These are phyloP conservation scores for Catharus bicknelli DNA, from an alignment of 2,113 vertebrate species.

Conservation along the genomic window DNA sequence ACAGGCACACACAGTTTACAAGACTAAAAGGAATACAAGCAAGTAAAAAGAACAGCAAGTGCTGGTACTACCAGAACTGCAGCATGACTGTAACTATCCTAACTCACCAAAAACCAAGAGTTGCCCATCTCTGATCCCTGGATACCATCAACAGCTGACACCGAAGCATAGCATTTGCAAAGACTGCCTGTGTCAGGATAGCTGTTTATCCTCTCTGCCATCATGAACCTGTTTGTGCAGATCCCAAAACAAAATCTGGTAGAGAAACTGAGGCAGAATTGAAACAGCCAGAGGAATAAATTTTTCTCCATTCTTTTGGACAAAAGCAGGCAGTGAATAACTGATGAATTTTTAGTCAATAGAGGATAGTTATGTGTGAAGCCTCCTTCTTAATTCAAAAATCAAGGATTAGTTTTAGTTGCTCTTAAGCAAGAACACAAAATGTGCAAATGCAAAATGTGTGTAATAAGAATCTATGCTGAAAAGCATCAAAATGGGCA, in stretches of 20 bases:
- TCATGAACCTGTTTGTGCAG: background rate
- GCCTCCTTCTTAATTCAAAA: background rate
- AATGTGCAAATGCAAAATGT: background rate
- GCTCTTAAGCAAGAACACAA: background rate
- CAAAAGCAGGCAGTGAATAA: background rate
- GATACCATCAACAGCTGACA: background rate
- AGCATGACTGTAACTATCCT: background rate
- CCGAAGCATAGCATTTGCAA: background rate
- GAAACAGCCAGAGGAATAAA: background rate
- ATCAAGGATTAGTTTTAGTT: background rate
- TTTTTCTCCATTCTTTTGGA: background rate
- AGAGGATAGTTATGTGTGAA: background rate
- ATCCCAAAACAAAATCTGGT: background rate
- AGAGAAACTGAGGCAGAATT: background rate
- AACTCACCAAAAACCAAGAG: background rate
- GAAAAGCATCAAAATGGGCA: background rate
- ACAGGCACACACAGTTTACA: background rate
- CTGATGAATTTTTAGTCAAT: background rate
- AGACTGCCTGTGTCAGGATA: background rate
- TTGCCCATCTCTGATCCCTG: background rate
- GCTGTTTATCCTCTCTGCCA: background rate
- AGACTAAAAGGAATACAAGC: background rate
- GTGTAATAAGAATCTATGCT: background rate
- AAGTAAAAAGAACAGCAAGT: background rate
- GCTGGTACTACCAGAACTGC: background rate